Percentiles rank a stretch among this genome's conserved stretches.
These are phyloP conservation scores for Uloborus plumipes DNA, from an alignment of 2,888 invertebrate genomes.

Conservation along the genomic window DNA sequence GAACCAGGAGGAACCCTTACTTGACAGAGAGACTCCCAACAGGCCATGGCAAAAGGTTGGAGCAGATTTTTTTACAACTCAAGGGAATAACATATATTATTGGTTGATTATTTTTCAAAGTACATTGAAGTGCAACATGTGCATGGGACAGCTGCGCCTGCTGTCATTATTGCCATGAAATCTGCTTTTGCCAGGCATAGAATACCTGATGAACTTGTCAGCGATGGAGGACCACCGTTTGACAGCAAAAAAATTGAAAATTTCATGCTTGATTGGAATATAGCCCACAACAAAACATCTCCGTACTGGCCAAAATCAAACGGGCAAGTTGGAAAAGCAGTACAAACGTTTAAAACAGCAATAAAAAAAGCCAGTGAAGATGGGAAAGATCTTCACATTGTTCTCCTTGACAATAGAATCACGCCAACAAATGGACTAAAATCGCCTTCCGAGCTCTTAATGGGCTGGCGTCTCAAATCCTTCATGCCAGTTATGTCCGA, in stretches of 20 bases:
- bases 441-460: background rate
- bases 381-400: slow-evolving; percentile 14
- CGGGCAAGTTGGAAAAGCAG: slow-evolving; percentile 18
- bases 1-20: slow-evolving; percentile 6
- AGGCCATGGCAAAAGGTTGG: slow-evolving; percentile 18
- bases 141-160: slow-evolving; percentile 5
- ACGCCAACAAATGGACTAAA: background rate
- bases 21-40: background rate
- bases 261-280: slow-evolving; percentile 9
- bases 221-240: slow-evolving; percentile 31
- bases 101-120: slow-evolving; percentile 32
- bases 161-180: slow-evolving; percentile 13
- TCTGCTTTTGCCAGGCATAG: slow-evolving; percentile 20
- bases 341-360: slow-evolving; percentile 15
- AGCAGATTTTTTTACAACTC: slow-evolving; percentile 7
- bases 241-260: background rate
- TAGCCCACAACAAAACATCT: slow-evolving; percentile 14
- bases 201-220: slow-evolving; percentile 1
- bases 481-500: background rate
- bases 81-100: background rate
- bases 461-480: slow-evolving; percentile 15
- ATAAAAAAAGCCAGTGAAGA: slow-evolving; percentile 18
- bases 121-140: slow-evolving; percentile 25
- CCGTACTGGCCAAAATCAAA: slow-evolving; percentile 26
- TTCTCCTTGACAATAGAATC: slow-evolving; percentile 18